phyloP scores from a whole-genome alignment of 2,888 invertebrate genomes.

The Neoitamus cyanurus region DNA sequence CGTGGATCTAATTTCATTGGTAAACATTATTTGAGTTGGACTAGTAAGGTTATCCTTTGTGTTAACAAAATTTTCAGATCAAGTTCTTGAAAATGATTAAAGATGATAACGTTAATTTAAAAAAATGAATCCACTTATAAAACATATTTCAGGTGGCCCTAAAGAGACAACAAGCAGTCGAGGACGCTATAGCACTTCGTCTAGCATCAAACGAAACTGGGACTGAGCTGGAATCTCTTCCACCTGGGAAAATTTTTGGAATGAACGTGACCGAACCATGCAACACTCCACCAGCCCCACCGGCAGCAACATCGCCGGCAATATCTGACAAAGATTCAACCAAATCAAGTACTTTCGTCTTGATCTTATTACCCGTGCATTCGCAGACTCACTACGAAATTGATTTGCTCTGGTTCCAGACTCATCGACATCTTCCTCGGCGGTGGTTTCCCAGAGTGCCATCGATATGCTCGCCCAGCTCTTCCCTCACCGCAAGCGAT shows the following conservation, averaged over 20 bases:
- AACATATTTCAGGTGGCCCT: slow-evolving; percentile 85
- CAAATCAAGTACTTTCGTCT: slow-evolving; percentile 46
- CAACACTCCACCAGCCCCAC: slow-evolving; percentile 62
- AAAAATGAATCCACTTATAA: too few relatives aligned
- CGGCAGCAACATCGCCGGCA: slow-evolving; percentile 48
- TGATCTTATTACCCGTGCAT: not conserved
- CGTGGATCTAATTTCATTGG: slow-evolving; percentile 50
- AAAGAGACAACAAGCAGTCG: slow-evolving; percentile 96
- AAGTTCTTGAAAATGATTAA: too few relatives aligned
- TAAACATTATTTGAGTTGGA: slow-evolving; percentile 37
- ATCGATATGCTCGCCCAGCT: slow-evolving; percentile 87
- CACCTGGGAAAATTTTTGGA: slow-evolving; percentile 91
- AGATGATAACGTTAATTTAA: too few relatives aligned
- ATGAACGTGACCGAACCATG: slow-evolving; percentile 85
- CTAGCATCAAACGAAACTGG: slow-evolving; percentile 88
- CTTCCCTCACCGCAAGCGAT: slow-evolving; percentile 89
- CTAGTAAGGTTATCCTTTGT: too few relatives aligned
- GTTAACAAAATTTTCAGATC: too few relatives aligned
- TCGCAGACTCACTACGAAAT: not conserved
- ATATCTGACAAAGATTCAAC: slow-evolving; percentile 49
- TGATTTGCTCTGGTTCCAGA: slow-evolving; percentile 51
- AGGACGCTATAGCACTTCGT: slow-evolving; percentile 94
- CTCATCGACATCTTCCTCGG: slow-evolving; percentile 51
- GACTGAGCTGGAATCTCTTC: slow-evolving; percentile 76
- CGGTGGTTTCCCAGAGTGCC: slow-evolving; percentile 75